These are phyloP conservation scores for Palythoa caribaeorum DNA, from an alignment of 92 coral and sea anemone genomes.

Conservation along the genomic window DNA sequence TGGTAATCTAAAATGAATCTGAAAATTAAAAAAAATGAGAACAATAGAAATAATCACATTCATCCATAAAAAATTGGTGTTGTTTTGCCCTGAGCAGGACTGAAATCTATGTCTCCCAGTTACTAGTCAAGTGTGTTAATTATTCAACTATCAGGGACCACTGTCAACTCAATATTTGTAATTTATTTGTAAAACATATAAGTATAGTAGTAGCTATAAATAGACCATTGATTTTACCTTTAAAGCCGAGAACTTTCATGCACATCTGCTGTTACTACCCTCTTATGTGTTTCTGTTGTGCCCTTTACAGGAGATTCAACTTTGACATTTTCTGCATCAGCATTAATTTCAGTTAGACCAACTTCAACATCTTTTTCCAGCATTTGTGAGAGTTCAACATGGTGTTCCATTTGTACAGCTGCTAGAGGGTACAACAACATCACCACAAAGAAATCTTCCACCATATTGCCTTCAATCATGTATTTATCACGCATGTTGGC, in stretches of 20 bases:
- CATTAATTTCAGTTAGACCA: not conserved
- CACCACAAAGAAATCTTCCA: conserved; percentile 13
- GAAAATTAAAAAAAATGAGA: too few relatives aligned
- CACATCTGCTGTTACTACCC: not conserved
- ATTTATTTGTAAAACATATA: too few relatives aligned
- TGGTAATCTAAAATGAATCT: too few relatives aligned
- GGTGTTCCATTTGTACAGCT: conserved; percentile 1
- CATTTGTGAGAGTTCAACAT: not conserved
- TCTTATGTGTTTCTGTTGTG: not conserved
- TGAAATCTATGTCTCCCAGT: too few relatives aligned
- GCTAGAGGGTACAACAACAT: conserved; percentile 3
- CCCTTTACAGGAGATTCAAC: not conserved
- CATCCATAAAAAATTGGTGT: too few relatives aligned
- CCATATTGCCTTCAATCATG: not conserved
- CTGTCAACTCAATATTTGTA: too few relatives aligned
- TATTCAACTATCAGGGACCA: too few relatives aligned
- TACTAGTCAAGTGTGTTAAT: too few relatives aligned
- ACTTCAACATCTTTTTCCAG: not conserved
- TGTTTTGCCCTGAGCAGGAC: too few relatives aligned
- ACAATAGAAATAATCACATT: too few relatives aligned
- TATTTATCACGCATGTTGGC: conserved; percentile 7
- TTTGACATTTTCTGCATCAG: not conserved
- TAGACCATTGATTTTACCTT: too few relatives aligned
- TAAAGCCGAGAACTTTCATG: not conserved
- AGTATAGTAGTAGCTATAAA: too few relatives aligned